These are phyloP conservation scores for Recurvirostra avosetta DNA, from an alignment of 2,113 vertebrate genomes.

Conservation along the genomic window DNA sequence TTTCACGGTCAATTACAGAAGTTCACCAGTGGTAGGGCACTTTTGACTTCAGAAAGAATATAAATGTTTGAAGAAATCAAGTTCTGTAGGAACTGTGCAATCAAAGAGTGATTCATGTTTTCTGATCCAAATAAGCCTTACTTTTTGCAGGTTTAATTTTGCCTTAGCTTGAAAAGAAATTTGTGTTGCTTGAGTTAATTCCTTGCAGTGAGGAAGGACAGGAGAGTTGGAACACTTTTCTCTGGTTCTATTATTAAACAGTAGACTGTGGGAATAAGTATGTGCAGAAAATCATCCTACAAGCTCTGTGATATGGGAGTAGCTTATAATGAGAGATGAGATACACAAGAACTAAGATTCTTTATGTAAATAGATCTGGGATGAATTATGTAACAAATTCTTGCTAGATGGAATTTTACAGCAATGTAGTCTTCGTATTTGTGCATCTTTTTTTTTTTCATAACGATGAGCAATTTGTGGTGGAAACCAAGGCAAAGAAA, in stretches of 20 bases:
- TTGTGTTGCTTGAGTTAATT: conserved; percentile 25
- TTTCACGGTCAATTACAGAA: conserved; percentile 14
- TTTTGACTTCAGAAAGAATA: conserved; percentile 16
- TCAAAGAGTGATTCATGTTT: background rate
- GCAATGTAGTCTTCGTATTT: background rate
- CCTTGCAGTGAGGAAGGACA: background rate
- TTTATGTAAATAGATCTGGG: background rate
- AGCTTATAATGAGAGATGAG: conserved; percentile 36
- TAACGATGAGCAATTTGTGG: background rate
- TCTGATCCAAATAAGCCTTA: background rate
- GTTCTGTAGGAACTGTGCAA: background rate
- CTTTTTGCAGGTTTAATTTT: conserved; percentile 16
- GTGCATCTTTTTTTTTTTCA: background rate
- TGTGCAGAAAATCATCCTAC: background rate
- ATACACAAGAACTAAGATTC: background rate
- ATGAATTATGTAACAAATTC: background rate
- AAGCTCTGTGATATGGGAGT: background rate
- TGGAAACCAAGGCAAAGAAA: background rate
- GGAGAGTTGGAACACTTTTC: background rate
- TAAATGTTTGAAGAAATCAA: background rate
- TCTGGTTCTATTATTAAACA: conserved; percentile 1
- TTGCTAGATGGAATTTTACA: background rate
- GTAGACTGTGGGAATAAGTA: background rate
- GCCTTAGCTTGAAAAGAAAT: background rate
- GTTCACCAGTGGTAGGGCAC: background rate